Evolutionary conservation across 2,888 invertebrate genomes (phyloP), one percentile per base, ranked within the genome.

Genomic region (Lottia scabra): DNA sequence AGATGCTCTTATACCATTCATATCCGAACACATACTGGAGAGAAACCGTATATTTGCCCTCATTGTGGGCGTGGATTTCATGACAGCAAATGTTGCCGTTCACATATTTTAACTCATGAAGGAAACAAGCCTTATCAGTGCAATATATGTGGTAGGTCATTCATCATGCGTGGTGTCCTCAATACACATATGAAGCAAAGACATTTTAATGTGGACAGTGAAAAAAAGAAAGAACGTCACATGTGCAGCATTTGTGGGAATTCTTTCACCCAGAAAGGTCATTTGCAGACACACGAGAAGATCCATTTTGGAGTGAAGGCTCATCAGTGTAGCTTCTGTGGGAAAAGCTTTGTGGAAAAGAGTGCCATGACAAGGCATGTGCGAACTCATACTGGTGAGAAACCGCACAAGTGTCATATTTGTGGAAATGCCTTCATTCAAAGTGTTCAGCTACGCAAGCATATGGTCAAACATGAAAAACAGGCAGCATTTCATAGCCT

Each of bases 371-470:
- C 27, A 13, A 23, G 63, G 16, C 68, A 69, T 27, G 63, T 69
- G 15, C 43, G 68, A 43, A 69, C 68, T 12, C 68, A 69, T 26
- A 69, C 68, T 13, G 68, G 68, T 15, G 68, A 69, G n/a, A 69
- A 69, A 38, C 68, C 68, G 6, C 63, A 63, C n/a, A 27, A 63
- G 15, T 69, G 68, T 63, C 19, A 69, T 15, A 69, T 69, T 19
- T 69, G 68, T 43, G 44, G 63, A 15, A 63, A 63, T 45, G 63
- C 68, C 12, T 69, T 69, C 67, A 38, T 38, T 38, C 38, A 38
- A 38, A 38, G 38, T 38, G 38, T 38, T 6, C 38, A 38, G 38
- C 38, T 38, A 38, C 38, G 38, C 1, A 38, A 38, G 38, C 38
- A 38, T 38, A 38, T 38, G 38, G 10, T 38, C 8, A 38, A 38